Base-by-base conservation (phyloP, 2,888 invertebrate genomes). In the Xestoiulus laeticollis region DNA sequence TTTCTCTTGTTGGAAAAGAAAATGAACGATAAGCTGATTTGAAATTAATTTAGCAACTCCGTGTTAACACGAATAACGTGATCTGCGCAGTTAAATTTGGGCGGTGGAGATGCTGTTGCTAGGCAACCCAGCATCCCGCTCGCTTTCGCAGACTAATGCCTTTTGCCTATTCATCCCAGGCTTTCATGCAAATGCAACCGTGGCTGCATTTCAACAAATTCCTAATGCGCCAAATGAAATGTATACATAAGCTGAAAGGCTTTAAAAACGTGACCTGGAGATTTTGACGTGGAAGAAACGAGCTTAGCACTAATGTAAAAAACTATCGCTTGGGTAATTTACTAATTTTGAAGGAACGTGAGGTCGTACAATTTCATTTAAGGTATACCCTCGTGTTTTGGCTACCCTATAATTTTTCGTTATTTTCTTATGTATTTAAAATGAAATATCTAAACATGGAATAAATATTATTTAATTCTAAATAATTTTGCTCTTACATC, bases 11-110 rank as follows among this genome's bases (percentile, higher is more conserved):
- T 82, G 82, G 26, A 38, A 85, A 85, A 8, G 85, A 85, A 85
- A 85, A 85, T 85, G 85, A 85, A 38, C 38, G 85, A 85, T 85
- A 85, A 85, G 85, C 43, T 38, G 85, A 85, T 85, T 33, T 43
- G 32, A 85, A 85, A 85, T 85, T 85, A 85, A 85, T 85, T 85
- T 85, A 85, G 85, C 85, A 85, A 22, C 33, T 85, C 22, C 85
- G 33, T 85, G 33, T 85, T 82, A 82, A 82, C 82, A 82, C 32
- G 26, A 82, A 82, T 82, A 82, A 82, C 32, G 82, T 82, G 82
- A 82, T 82, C 82, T 82, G 82, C 82, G 82, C 82, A 82, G 82
- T 82, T 26, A 82, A 82, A 82, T 26, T 82, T 82, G 82, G 82
- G 26, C 14, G 82, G 14, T 6, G 32, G 82, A 82, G 82, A 82